A percentile compares a stretch with the other conserved stretches of the same genome.
phyloP scores from a whole-genome alignment of 2,797 vertebrate genomes.

The Taenioides sp. region DNA sequence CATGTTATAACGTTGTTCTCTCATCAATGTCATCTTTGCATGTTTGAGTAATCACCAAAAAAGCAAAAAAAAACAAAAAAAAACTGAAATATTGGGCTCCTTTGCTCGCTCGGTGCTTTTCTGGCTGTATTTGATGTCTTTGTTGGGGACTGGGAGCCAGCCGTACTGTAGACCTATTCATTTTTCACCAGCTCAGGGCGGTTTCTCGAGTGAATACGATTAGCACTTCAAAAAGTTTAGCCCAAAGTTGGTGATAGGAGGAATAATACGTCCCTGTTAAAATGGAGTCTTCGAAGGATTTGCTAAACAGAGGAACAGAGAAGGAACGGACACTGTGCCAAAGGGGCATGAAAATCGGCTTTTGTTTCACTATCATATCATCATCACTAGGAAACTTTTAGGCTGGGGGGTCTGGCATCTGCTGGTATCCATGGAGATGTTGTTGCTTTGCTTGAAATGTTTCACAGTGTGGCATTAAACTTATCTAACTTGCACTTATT shows the following conservation, averaged over 20 bases:
- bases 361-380: neutral
- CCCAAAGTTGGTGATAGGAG: conserved; percentile 1
- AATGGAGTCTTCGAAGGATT: neutral
- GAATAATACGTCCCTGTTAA: neutral
- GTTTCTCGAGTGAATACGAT: conserved; percentile 35
- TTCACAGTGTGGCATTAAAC: too few species aligned
- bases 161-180: conserved; percentile 16
- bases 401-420: too few species aligned
- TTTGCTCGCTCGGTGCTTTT: conserved; percentile 14
- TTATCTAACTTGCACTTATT: too few species aligned
- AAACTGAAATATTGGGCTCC: conserved; percentile 12
- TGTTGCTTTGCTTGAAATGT: too few species aligned
- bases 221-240: conserved; percentile 15
- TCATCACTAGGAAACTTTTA: neutral
- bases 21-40: too few species aligned
- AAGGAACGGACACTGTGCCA: neutral
- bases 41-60: conserved; percentile 4
- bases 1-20: too few species aligned
- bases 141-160: conserved; percentile 30
- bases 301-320: neutral
- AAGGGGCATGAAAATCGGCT: neutral
- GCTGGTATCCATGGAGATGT: too few species aligned
- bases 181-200: conserved; percentile 38
- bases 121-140: conserved; percentile 46
- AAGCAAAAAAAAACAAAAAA: conserved; percentile 20